Conservation (phyloP, 1,140 invertebrate genomes). For the Drosophila murphyi region DNA sequence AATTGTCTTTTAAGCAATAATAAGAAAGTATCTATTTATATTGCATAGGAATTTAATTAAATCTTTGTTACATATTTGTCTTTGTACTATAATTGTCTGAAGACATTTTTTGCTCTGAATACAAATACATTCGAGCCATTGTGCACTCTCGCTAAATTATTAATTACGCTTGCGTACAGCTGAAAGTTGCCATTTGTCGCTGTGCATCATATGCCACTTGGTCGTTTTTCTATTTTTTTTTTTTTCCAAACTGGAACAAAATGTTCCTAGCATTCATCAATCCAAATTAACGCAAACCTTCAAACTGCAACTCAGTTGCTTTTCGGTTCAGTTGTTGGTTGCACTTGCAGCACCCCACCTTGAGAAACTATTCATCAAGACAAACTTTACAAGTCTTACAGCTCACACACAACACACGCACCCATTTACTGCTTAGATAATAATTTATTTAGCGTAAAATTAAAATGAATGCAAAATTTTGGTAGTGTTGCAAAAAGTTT, state of each 20-base stretch:
- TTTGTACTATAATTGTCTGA: too few relatives aligned
- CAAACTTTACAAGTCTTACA: conserved; percentile 47
- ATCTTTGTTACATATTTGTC: too few relatives aligned
- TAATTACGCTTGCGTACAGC: conserved; percentile 55
- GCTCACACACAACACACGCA: conserved; percentile 23
- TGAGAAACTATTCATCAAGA: conserved; percentile 3
- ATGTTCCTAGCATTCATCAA: conserved; percentile 38
- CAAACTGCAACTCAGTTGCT: conserved; percentile 15
- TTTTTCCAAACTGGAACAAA: conserved; percentile 2
- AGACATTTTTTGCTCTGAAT: too few relatives aligned
- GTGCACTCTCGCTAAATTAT: conserved; percentile 38
- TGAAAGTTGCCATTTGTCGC: conserved; percentile 20
- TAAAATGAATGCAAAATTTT: conserved; percentile 81
- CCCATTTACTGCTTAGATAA: conserved; percentile 68
- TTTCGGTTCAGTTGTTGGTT: conserved; percentile 6
- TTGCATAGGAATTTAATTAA: too few relatives aligned
- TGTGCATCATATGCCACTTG: conserved; percentile 16
- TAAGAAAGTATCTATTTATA: too few relatives aligned
- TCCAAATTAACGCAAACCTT: conserved; percentile 27
- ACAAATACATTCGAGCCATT: not conserved
- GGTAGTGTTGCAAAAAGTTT: conserved; percentile 72
- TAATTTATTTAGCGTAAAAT: conserved; percentile 83
- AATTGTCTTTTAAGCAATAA: too few relatives aligned
- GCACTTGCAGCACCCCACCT: conserved; percentile 3
- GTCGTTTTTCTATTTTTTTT: not conserved